Base-by-base conservation (phyloP, 1,140 invertebrate species). In the Zophobas atratus region DNA sequence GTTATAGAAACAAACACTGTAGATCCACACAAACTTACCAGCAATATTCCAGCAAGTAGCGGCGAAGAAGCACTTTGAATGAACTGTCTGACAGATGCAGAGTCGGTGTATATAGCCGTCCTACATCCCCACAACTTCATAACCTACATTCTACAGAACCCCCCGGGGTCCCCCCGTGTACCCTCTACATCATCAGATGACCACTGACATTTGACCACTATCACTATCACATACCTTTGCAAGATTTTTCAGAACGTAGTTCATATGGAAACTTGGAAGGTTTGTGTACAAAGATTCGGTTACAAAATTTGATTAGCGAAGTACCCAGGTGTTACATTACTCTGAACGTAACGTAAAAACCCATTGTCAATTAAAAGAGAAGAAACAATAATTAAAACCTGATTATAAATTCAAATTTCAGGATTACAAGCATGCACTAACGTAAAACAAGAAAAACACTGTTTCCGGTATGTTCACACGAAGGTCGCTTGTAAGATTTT, bases 81-180 rank as follows among this genome's bases (percentile, higher is more conserved):
- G 79, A 84, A 85, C 84, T 84, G 81, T 57, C 79, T 74, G 77
- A 63, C 71, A 49, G 75, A 76, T 77, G 75, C 76, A 77, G 79
- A 73, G 56, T 76, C 75, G 73, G 75, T 78, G 84, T 85, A 82
- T 86, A 86, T 86, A 86, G 82, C 81, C 84, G 84, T 77, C 84
- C 85, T 86, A 86, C 83, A 86, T 86, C 85, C 85, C 85, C 85
- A 86, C 85, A 81, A 75, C 81, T 82, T 75, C 63, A 63, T 84
- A 84, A 84, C 84, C 84, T 84, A 84, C 77, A 83, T 84, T 77
- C 57, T 20, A 77, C 79, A 73, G 73, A 76, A 76, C 76, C 78
- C 77, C 76, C 63, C 73, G 51, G 74, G 60, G 77, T 72, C 63
- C 78, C 78, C 77, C 79, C 71, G 39, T 38, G 60, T 75, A 34